These are phyloP conservation scores for Heliconius sara DNA, from an alignment of 2,888 invertebrate genomes.

Conservation along the genomic window DNA sequence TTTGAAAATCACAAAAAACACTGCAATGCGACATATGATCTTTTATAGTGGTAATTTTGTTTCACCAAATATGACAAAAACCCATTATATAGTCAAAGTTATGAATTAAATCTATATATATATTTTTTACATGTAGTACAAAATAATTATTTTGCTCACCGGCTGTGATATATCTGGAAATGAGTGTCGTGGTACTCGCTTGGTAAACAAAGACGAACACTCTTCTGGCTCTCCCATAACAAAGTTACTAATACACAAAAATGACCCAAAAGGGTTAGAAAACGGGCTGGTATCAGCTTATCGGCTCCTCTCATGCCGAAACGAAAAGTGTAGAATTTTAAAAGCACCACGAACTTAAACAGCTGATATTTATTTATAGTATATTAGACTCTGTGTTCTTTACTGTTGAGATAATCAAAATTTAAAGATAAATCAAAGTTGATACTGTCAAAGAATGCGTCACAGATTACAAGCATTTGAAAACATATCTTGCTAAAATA, in stretches of 20 bases:
- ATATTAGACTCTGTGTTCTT: neutral
- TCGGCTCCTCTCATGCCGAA: slow-evolving; percentile 75
- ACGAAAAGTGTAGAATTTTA: neutral
- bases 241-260: slow-evolving; percentile 86
- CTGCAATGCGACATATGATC: slow-evolving; percentile 5
- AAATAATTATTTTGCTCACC: slow-evolving; percentile 70
- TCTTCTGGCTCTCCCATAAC: slow-evolving; percentile 86
- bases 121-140: neutral
- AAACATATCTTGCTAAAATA: neutral
- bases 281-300: slow-evolving; percentile 86
- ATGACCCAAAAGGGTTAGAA: slow-evolving; percentile 88
- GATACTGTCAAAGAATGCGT: neutral
- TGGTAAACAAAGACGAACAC: slow-evolving; percentile 81
- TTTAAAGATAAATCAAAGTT: slow-evolving; percentile 4
- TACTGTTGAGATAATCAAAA: neutral
- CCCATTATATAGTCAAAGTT: neutral
- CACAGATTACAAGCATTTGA: neutral
- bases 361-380: slow-evolving; percentile 23
- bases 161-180: slow-evolving; percentile 83
- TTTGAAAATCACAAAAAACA: neutral
- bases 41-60: neutral
- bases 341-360: slow-evolving; percentile 35
- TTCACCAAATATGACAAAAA: neutral
- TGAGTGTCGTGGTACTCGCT: slow-evolving; percentile 73
- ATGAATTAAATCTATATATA: neutral